phyloP scores from a whole-genome alignment of 35 echinoderm and acorn worm species.

The Ophiothrix spiculata region DNA sequence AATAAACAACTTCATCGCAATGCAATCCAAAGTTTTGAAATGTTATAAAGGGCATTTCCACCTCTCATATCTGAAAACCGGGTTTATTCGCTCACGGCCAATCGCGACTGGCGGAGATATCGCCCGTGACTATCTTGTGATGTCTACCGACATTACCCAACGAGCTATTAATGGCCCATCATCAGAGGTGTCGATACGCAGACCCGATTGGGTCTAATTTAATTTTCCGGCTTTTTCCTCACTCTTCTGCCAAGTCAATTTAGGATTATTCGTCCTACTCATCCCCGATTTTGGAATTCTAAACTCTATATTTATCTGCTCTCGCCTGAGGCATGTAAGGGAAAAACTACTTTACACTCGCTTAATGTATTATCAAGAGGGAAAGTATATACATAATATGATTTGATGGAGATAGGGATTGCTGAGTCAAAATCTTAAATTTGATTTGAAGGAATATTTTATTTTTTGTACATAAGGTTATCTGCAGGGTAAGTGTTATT shows the following conservation, averaged over 20 bases:
- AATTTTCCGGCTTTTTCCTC: neutral
- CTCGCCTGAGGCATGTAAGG: neutral
- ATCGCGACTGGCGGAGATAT: neutral
- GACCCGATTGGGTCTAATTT: neutral
- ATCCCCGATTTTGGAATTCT: constrained; percentile 8
- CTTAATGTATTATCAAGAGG: constrained; percentile 10
- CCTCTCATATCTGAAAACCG: too few species aligned
- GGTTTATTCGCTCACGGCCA: too few species aligned
- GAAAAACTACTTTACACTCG: neutral
- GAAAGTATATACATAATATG: neutral
- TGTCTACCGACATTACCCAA: neutral
- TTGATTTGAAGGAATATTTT: neutral
- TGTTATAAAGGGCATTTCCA: too few species aligned
- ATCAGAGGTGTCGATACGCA: neutral
- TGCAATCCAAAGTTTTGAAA: too few species aligned
- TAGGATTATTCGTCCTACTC: neutral
- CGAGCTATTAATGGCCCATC: constrained; percentile 10
- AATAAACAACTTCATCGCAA: too few species aligned
- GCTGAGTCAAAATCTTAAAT: neutral
- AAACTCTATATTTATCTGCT: constrained; percentile 2
- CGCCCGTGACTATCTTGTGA: neutral
- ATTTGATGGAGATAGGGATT: neutral
- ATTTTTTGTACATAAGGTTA: neutral
- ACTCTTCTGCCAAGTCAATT: constrained; percentile 2
- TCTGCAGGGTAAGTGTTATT: neutral